Base-by-base conservation (phyloP, 2,113 vertebrate species). In the Tympanuchus pallidicinctus region DNA sequence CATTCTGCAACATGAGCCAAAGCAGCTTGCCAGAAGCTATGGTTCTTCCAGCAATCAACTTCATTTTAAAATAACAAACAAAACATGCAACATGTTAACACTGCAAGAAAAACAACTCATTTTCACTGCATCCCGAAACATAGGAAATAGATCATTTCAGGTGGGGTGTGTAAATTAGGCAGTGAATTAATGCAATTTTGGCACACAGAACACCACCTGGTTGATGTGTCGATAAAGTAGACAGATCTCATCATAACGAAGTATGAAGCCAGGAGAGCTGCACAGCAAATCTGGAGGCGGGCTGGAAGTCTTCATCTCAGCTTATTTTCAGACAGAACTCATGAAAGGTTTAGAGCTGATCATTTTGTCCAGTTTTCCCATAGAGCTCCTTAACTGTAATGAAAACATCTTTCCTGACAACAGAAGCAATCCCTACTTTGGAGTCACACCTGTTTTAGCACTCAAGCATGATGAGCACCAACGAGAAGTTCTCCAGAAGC, bases 211-310 rank as follows among this genome's bases (percentile, higher is more conserved):
- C 11, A 24, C 0, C 15, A 38, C 25, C 4, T 4, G 13, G 13
- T 3, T 60, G 71, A 56, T 24, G 21, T 0, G 1, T 61, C 63
- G 13, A 9, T 3, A 21, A 36, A 52, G 52, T 10, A 38, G 20
- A 73, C 8, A 0, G 4, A 73, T 12, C 6, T 2, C 21, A 82
- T 21, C 54, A 9, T 2, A 76, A 20, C 4, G 2, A 76, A 24
- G n/a, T 1, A 0, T 16, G 25, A 8, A 8, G 25, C 38, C 2
- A 7, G 15, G 52, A 43, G 32, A 0, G 8, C 8, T 38, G n/a
- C 71, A 54, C 45, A 8, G 7, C 71, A 30, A 32, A 19, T 54
- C 32, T 15, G 7, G 40, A 56, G 30, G 30, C 12, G 14, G 32
- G 54, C 24, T n/a, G 18, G 14, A 42, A 66, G 59, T 18, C 40